Conservation (phyloP, 2,888 invertebrate genomes). For the Galerucella calmariensis region DNA sequence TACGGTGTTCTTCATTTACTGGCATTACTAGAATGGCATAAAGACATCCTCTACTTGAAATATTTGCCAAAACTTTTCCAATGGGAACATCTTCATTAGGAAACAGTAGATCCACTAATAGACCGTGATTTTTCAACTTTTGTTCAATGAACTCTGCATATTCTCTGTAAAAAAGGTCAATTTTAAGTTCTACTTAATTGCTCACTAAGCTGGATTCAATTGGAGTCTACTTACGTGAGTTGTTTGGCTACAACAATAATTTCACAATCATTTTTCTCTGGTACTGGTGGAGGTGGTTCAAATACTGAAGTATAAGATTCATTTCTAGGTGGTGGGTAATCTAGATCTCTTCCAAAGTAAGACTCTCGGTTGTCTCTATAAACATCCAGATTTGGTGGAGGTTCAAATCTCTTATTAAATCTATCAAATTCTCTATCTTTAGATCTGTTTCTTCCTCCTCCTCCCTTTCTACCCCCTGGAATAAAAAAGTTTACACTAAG, state of each 20-base stretch:
- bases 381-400: constrained; percentile 40
- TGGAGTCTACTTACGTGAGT: constrained; percentile 75
- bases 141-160: constrained; percentile 91
- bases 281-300: constrained; percentile 52
- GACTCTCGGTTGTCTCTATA: constrained; percentile 40
- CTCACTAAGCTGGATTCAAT: not conserved
- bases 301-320: constrained; percentile 45
- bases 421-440: constrained; percentile 39
- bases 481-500: constrained; percentile 3
- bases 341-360: constrained; percentile 42
- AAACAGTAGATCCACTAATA: constrained; percentile 88
- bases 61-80: constrained; percentile 82
- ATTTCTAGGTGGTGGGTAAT: constrained; percentile 50
- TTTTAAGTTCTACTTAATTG: not conserved
- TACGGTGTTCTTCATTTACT: constrained; percentile 86
- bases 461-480: constrained; percentile 34
- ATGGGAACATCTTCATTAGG: constrained; percentile 91
- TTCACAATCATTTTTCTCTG: constrained; percentile 87
- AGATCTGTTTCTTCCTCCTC: constrained; percentile 39
- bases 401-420: constrained; percentile 47
- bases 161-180: constrained; percentile 67
- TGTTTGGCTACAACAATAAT: constrained; percentile 87
- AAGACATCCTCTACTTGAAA: constrained; percentile 87
- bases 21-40: constrained; percentile 90
- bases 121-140: constrained; percentile 79